Evolutionary conservation across 2,888 invertebrate genomes (phyloP).

Genomic region (Polyommatus iphigenia): DNA sequence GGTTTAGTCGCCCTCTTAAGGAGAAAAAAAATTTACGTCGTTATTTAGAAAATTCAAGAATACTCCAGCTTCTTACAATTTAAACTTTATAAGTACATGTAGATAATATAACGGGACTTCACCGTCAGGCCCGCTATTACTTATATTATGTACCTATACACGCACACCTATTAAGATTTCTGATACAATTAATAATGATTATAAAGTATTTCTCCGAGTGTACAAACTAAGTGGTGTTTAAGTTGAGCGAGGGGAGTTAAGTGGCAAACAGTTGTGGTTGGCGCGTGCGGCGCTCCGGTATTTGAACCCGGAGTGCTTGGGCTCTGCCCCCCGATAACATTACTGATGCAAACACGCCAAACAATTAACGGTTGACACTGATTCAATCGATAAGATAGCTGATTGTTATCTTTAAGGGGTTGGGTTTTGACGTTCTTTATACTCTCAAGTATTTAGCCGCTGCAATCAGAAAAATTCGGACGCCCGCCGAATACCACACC

Average conservation of each 20-base stretch:
- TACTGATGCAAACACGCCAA: conserved; percentile 23
- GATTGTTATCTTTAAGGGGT: not conserved
- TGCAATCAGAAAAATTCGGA: too few species aligned
- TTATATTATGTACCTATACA: too few species aligned
- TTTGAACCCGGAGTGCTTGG: conserved; percentile 32
- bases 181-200: not conserved
- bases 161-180: not conserved
- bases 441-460: too few species aligned
- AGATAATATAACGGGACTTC: too few species aligned
- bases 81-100: too few species aligned
- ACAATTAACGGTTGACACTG: conserved; percentile 9
- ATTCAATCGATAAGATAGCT: not conserved
- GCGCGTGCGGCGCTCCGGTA: conserved; percentile 31
- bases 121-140: too few species aligned
- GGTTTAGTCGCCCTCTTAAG: too few species aligned
- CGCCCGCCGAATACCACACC: too few species aligned
- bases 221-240: not conserved
- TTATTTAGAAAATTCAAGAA: too few species aligned
- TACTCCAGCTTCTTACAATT: too few species aligned
- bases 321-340: conserved; percentile 20
- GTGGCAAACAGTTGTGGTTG: conserved; percentile 40
- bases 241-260: conserved; percentile 40
- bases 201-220: not conserved
- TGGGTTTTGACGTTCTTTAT: not conserved
- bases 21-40: too few species aligned